phyloP scores from a whole-genome alignment of 2,113 vertebrate species.

The Leiothrix lutea region DNA sequence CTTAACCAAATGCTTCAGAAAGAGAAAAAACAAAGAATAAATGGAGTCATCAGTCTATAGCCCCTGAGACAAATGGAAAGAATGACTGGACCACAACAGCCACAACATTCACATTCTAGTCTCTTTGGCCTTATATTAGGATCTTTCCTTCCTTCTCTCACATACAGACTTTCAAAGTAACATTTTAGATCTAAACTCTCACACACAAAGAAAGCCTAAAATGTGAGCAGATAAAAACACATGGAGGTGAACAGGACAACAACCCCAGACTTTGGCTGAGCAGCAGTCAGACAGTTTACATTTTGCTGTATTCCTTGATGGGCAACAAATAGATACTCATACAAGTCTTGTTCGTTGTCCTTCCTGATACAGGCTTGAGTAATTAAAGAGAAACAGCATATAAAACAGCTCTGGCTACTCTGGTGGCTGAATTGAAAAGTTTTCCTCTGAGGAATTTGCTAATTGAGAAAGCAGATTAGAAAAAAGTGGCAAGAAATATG shows the following conservation, averaged over 20 bases:
- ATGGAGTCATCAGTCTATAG: background rate
- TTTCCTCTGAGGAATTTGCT: slow-evolving; percentile 29
- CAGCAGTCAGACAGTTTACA: background rate
- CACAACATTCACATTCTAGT: background rate
- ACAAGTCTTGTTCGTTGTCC: background rate
- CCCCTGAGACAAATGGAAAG: background rate
- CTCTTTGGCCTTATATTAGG: background rate
- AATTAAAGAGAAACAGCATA: slow-evolving; percentile 16
- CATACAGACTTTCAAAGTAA: background rate
- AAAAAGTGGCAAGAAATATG: slow-evolving; percentile 53
- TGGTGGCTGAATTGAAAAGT: slow-evolving; percentile 33
- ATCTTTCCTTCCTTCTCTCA: background rate
- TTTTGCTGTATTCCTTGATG: background rate
- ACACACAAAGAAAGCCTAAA: background rate
- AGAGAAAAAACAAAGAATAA: background rate
- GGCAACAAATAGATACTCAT: background rate
- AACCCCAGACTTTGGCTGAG: background rate
- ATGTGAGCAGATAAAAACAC: background rate
- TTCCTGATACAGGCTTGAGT: background rate
- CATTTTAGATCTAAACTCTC: background rate
- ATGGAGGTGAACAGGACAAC: background rate
- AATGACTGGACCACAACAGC: background rate
- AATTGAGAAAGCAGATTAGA: slow-evolving; percentile 63
- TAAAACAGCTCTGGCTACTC: background rate
- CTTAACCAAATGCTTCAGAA: background rate